Percentiles rank a stretch among this genome's conserved stretches.
Conservation (phyloP, 1,140 invertebrate species). For the Brachystomella parvula region DNA sequence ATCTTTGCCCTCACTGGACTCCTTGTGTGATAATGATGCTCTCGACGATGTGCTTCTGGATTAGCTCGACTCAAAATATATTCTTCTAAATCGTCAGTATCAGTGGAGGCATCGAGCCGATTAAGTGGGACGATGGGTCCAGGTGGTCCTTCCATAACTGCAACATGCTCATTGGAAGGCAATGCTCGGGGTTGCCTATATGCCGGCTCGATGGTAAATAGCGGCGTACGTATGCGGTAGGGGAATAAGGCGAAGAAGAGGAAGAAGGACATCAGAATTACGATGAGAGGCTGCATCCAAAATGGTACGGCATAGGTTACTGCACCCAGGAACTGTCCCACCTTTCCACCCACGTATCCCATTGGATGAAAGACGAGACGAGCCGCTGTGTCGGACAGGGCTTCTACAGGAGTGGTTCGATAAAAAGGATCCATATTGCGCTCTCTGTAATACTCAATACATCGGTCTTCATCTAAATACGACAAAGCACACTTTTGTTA, state of each 20-base stretch:
- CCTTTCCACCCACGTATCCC: constrained; percentile 22
- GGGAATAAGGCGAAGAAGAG: constrained; percentile 20
- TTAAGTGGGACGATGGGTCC: not conserved
- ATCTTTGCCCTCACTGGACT: not conserved
- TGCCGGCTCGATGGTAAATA: constrained; percentile 19
- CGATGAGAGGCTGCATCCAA: constrained; percentile 20
- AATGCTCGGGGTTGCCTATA: not conserved
- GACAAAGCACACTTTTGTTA: not conserved
- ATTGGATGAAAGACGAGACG: constrained; percentile 21
- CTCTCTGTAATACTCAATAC: constrained; percentile 21
- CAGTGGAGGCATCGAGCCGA: not conserved
- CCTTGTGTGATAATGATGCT: not conserved
- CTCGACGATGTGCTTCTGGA: not conserved
- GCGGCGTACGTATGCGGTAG: constrained; percentile 17
- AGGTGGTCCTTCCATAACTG: not conserved
- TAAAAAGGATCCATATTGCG: constrained; percentile 29
- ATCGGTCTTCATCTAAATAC: constrained; percentile 25
- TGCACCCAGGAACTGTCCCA: constrained; percentile 21
- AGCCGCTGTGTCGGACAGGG: constrained; percentile 18
- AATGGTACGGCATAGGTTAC: constrained; percentile 12
- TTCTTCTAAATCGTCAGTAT: constrained; percentile 10
- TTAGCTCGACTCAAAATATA: not conserved
- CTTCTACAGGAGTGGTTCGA: constrained; percentile 24
- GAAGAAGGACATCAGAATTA: constrained; percentile 22
- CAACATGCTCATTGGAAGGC: not conserved